A percentile compares a stretch with the other conserved stretches of the same genome.
Conservation (phyloP, 1,140 invertebrate species). For the Lethrus apterus region DNA sequence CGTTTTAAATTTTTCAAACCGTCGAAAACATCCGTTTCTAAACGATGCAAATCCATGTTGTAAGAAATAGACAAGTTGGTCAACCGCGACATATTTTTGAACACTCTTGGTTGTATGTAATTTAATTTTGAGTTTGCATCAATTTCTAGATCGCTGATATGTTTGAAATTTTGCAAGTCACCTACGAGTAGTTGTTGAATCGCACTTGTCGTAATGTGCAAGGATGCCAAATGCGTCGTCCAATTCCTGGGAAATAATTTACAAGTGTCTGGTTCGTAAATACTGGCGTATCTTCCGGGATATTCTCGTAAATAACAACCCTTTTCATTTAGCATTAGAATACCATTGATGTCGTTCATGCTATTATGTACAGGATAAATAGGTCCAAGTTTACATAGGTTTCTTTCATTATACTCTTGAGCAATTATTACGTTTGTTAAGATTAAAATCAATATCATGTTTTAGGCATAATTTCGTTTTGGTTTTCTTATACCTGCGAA, state of each 20-base stretch:
- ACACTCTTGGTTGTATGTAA: conserved; percentile 24
- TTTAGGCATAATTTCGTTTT: too few species aligned
- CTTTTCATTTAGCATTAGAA: too few species aligned
- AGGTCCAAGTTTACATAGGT: too few species aligned
- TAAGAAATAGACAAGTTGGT: conserved; percentile 29
- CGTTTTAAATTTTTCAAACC: conserved; percentile 28
- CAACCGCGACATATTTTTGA: conserved; percentile 30
- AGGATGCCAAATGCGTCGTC: conserved; percentile 10
- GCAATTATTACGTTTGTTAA: too few species aligned
- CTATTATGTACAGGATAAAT: too few species aligned
- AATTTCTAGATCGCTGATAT: conserved; percentile 25
- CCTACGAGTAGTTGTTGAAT: conserved; percentile 23
- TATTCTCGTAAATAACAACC: conserved; percentile 29
- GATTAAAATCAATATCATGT: too few species aligned
- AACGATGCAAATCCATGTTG: conserved; percentile 26
- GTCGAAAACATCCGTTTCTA: conserved; percentile 27
- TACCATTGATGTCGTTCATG: too few species aligned
- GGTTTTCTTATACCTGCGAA: too few species aligned
- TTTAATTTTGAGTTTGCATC: conserved; percentile 30
- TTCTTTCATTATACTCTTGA: too few species aligned
- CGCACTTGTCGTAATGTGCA: conserved; percentile 24
- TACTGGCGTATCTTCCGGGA: conserved; percentile 20
- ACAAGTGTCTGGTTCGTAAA: conserved; percentile 28
- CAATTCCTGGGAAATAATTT: conserved; percentile 26
- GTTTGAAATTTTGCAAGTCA: conserved; percentile 23